phyloP scores from a whole-genome alignment of 2,888 invertebrate species.

The Pachliopta kotzebuea region DNA sequence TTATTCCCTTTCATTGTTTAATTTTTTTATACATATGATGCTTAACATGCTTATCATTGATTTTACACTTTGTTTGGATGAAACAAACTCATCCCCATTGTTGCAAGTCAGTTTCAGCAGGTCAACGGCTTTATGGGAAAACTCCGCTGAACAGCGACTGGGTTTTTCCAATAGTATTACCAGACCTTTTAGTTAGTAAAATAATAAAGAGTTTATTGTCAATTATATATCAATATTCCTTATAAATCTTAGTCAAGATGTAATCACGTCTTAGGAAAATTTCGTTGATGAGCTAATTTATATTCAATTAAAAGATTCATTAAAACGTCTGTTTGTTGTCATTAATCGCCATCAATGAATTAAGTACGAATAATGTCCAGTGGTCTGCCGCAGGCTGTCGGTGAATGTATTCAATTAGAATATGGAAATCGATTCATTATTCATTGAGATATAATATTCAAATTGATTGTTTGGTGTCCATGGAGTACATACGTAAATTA shows the following conservation, averaged over 20 bases:
- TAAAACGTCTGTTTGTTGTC: no score
- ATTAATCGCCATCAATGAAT: neutral
- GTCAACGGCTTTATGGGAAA: slow-evolving; percentile 49
- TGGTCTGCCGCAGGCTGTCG: no score
- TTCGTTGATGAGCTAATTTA: neutral
- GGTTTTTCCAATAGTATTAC: slow-evolving; percentile 39
- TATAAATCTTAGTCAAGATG: neutral
- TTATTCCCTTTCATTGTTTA: neutral
- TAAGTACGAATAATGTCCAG: no score
- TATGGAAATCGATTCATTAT: neutral
- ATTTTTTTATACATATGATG: neutral
- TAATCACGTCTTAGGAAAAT: neutral
- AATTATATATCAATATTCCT: neutral
- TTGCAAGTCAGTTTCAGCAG: slow-evolving; percentile 34
- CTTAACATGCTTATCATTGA: no score
- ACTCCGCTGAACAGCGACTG: slow-evolving; percentile 39
- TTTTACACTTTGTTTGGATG: no score
- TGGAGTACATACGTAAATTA: neutral
- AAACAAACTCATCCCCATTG: slow-evolving; percentile 6
- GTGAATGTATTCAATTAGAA: neutral
- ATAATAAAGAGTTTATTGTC: neutral
- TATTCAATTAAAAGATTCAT: no score
- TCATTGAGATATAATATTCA: neutral
- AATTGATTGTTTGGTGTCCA: neutral
- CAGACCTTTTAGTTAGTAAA: neutral